Evolutionary conservation across 2,113 vertebrate genomes (phyloP).

Genomic region (Cynocephalus volans): DNA sequence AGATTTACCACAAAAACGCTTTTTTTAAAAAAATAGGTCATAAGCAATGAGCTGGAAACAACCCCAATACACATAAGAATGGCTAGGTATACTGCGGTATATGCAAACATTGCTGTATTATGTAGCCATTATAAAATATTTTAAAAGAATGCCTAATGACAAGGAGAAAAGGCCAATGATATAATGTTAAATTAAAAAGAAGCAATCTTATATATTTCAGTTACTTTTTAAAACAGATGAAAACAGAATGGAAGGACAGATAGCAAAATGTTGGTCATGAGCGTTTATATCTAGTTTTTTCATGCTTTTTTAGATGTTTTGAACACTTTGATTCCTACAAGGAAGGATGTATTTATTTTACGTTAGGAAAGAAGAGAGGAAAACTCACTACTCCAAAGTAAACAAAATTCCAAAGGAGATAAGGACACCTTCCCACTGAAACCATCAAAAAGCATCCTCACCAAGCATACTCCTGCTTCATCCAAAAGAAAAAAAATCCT

Average conservation of each 20-base stretch:
- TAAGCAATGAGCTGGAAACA: background rate
- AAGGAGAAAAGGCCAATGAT: too few species aligned
- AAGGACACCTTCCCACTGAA: background rate
- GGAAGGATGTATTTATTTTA: background rate
- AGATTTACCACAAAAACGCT: background rate
- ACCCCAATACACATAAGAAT: background rate
- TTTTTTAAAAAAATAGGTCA: background rate
- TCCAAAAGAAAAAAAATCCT: background rate
- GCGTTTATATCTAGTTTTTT: background rate
- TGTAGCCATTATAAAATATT: background rate
- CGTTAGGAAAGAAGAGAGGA: background rate
- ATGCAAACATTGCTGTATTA: background rate
- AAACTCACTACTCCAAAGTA: background rate
- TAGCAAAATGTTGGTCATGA: background rate
- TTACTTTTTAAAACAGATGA: background rate
- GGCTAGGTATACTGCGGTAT: background rate
- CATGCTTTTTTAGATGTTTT: too few species aligned
- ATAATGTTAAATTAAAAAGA: background rate
- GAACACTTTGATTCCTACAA: background rate
- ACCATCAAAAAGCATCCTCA: background rate
- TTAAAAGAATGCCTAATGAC: background rate
- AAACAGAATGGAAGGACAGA: background rate
- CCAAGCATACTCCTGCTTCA: background rate
- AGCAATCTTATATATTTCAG: background rate
- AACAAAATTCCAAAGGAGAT: background rate